Percentiles rank a stretch among this genome's conserved stretches.
Conservation (phyloP, 2,113 vertebrate genomes). For the Buteo buteo region DNA sequence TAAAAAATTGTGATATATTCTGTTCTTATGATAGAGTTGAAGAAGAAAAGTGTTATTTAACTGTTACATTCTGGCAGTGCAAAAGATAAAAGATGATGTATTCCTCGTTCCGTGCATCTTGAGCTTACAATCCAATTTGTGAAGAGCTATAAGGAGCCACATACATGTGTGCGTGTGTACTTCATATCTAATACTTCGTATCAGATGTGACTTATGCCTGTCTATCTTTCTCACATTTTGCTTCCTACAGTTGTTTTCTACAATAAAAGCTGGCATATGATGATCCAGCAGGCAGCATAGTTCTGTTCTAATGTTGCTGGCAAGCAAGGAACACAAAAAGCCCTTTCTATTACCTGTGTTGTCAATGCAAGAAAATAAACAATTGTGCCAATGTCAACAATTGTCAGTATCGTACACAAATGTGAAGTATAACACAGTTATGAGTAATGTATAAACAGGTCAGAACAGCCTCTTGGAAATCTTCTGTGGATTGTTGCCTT, state of each 20-base stretch:
- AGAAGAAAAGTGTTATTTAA: neutral
- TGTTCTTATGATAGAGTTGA: neutral
- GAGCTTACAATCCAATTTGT: neutral
- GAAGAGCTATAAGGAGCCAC: neutral
- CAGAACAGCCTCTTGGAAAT: neutral
- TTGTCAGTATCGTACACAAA: neutral
- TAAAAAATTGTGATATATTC: neutral
- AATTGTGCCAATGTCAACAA: neutral
- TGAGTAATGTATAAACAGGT: neutral
- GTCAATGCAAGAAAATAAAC: neutral
- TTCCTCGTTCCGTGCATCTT: fast-evolving
- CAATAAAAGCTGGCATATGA: neutral
- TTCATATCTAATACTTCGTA: neutral
- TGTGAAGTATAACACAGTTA: neutral
- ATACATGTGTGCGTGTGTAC: fast-evolving
- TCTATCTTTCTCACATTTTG: neutral
- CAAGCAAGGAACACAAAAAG: neutral
- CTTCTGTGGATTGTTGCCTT: neutral
- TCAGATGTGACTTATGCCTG: neutral
- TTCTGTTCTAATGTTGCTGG: neutral
- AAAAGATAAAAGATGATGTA: neutral
- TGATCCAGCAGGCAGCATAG: neutral
- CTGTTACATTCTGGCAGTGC: neutral
- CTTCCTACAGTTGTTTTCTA: neutral
- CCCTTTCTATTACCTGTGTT: neutral